Conservation (phyloP, 2,113 vertebrate species). For the Protobothrops flavoviridis region DNA sequence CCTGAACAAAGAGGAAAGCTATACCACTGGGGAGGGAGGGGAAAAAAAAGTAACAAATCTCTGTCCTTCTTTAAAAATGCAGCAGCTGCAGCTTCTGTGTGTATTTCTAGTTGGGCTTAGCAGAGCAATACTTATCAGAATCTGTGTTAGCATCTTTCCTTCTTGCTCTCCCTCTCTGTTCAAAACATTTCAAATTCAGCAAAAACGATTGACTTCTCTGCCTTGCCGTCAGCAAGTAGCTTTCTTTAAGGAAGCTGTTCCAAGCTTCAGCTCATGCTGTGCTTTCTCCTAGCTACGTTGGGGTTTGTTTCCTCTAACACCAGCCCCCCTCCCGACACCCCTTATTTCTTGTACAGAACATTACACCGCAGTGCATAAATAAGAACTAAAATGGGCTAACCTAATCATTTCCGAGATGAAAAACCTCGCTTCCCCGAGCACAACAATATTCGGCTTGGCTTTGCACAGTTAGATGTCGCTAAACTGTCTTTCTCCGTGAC, state of each 20-base stretch:
- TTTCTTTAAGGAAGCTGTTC: conserved; percentile 1
- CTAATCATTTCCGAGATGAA: background rate
- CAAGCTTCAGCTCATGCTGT: background rate
- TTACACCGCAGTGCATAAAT: background rate
- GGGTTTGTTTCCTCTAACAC: background rate
- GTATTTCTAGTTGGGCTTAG: background rate
- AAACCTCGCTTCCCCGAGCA: background rate
- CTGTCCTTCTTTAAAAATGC: background rate
- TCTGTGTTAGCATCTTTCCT: background rate
- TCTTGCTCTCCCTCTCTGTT: background rate
- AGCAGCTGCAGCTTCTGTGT: background rate
- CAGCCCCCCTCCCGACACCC: background rate
- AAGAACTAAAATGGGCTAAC: background rate
- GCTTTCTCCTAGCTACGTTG: background rate
- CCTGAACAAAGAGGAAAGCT: background rate
- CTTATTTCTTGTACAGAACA: conserved; percentile 19
- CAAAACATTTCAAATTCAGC: conserved; percentile 18
- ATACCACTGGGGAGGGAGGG: background rate
- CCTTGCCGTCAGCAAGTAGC: background rate
- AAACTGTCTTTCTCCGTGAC: background rate
- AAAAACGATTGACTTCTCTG: background rate
- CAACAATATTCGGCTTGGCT: background rate
- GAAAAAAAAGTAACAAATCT: background rate
- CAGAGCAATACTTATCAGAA: background rate
- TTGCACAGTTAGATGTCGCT: conserved; percentile 18